These are phyloP conservation scores for Grapholita molesta DNA, from an alignment of 1,140 invertebrate genomes.

Conservation along the genomic window DNA sequence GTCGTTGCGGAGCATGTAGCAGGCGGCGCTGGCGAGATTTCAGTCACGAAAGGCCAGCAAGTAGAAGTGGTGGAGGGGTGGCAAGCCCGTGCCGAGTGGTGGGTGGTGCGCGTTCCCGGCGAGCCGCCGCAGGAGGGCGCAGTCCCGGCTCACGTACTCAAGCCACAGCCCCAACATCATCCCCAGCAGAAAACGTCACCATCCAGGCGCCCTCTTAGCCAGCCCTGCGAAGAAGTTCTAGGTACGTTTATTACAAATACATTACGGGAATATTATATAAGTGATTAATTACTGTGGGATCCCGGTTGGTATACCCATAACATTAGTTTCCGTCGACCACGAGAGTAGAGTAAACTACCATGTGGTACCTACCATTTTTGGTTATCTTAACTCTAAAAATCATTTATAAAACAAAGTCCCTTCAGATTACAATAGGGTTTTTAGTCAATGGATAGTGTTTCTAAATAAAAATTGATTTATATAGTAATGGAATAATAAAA, in stretches of 20 bases:
- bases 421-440: too few relatives aligned
- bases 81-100: conserved; percentile 79
- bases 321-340: too few relatives aligned
- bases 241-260: conserved; percentile 53
- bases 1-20: conserved; percentile 90
- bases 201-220: conserved; percentile 73
- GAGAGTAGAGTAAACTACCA: too few relatives aligned
- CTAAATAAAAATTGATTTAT: too few relatives aligned
- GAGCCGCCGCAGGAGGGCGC: conserved; percentile 86
- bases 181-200: conserved; percentile 80
- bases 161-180: conserved; percentile 83
- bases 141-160: conserved; percentile 89
- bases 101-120: conserved; percentile 81
- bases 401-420: too few relatives aligned
- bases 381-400: too few relatives aligned
- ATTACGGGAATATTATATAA: too few relatives aligned
- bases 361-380: too few relatives aligned
- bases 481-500: too few relatives aligned
- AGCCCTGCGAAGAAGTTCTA: conserved; percentile 54
- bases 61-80: conserved; percentile 92
- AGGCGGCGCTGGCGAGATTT: conserved; percentile 84
- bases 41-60: conserved; percentile 92
- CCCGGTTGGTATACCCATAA: too few relatives aligned
- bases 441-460: too few relatives aligned
- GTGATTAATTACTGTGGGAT: too few relatives aligned